Conservation (phyloP, 1,140 invertebrate species). For the Zaprionus gabonicus region DNA sequence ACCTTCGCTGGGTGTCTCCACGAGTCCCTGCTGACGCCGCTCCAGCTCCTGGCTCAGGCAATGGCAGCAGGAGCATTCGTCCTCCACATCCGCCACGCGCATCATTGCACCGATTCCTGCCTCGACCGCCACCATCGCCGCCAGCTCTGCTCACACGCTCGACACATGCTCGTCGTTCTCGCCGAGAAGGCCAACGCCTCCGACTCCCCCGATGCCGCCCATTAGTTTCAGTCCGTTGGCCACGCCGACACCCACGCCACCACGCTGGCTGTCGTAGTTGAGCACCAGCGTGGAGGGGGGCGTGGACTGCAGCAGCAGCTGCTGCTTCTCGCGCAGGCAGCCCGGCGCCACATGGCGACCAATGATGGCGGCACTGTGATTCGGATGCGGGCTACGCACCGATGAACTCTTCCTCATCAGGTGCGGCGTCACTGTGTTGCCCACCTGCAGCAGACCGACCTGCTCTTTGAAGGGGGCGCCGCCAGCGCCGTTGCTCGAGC, state of each 20-base stretch:
- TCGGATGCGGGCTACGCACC: slow-evolving; percentile 62
- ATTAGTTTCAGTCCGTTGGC: slow-evolving; percentile 52
- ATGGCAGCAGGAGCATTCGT: slow-evolving; percentile 72
- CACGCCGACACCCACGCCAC: slow-evolving; percentile 62
- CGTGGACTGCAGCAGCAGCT: slow-evolving; percentile 52
- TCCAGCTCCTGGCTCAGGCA: slow-evolving; percentile 75
- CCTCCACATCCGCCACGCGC: slow-evolving; percentile 31
- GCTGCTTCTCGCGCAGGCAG: slow-evolving; percentile 57
- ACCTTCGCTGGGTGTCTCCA: slow-evolving; percentile 45
- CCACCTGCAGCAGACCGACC: slow-evolving; percentile 66
- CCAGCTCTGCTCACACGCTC: slow-evolving; percentile 75
- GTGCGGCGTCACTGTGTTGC: slow-evolving; percentile 54
- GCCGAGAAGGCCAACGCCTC: slow-evolving; percentile 23
- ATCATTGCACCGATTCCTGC: slow-evolving; percentile 39
- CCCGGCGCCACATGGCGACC: slow-evolving; percentile 44
- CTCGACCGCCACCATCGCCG: slow-evolving; percentile 67
- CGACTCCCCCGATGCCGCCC: slow-evolving; percentile 55
- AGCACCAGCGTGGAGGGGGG: slow-evolving; percentile 60
- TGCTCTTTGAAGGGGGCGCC: slow-evolving; percentile 66
- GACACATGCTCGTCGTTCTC: slow-evolving; percentile 71
- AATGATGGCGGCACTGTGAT: slow-evolving; percentile 41
- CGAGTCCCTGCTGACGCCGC: slow-evolving; percentile 66
- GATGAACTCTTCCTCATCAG: slow-evolving; percentile 67
- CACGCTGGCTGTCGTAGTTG: slow-evolving; percentile 67
- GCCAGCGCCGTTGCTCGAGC: slow-evolving; percentile 57